phyloP scores from a whole-genome alignment of 2,888 invertebrate genomes.

The Drosophila vallismaia region DNA sequence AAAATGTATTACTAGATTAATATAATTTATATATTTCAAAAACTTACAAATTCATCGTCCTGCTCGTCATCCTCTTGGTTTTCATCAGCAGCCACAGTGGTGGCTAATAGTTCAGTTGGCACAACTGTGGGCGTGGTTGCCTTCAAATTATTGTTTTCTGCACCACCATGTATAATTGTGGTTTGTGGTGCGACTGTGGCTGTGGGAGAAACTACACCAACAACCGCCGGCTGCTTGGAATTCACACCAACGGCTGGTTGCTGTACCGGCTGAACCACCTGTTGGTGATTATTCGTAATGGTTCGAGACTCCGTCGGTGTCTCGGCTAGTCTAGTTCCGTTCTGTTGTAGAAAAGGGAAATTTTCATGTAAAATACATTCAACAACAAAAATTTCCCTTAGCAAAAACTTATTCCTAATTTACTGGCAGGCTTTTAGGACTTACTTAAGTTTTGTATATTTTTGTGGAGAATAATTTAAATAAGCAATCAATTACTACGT shows the following conservation, averaged over 20 bases:
- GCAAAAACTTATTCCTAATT: background rate
- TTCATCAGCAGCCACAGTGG: conserved; percentile 37
- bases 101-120: conserved; percentile 33
- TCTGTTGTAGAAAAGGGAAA: conserved; percentile 42
- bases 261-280: conserved; percentile 53
- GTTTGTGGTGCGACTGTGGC: conserved; percentile 50
- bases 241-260: conserved; percentile 63
- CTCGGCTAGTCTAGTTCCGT: conserved; percentile 65
- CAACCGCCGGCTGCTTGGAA: conserved; percentile 45
- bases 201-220: conserved; percentile 56
- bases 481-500: no score
- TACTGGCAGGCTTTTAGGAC: background rate
- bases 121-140: conserved; percentile 50
- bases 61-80: conserved; percentile 87
- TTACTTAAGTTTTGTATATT: no score
- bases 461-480: background rate
- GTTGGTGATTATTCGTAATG: conserved; percentile 59
- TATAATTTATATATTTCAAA: background rate
- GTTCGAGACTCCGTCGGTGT: conserved; percentile 58
- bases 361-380: background rate
- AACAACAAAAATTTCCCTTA: background rate
- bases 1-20: background rate
- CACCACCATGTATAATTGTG: conserved; percentile 65
- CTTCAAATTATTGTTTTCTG: conserved; percentile 26
- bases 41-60: conserved; percentile 87